A percentile compares a stretch with the other conserved stretches of the same genome.
Evolutionary conservation across 2,888 invertebrate species (phyloP).

Genomic region (Peribatodes rhomboidaria): DNA sequence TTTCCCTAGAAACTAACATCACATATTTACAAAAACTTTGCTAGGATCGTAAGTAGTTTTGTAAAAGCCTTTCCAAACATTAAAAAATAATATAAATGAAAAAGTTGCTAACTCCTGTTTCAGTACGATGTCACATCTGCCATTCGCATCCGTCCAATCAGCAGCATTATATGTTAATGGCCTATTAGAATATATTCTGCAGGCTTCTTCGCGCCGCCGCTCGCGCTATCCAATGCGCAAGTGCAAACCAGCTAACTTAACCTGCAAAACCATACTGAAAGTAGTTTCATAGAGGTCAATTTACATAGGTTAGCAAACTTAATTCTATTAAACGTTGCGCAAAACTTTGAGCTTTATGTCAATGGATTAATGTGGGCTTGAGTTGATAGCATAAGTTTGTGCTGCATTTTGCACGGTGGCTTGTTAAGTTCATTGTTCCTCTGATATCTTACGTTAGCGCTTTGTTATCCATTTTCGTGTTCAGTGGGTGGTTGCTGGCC

Average conservation of each 20-base stretch:
- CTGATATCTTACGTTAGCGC: slow-evolving; percentile 58
- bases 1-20: too few relatives aligned
- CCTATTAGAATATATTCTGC: slow-evolving; percentile 84
- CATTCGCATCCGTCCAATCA: slow-evolving; percentile 87
- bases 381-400: slow-evolving; percentile 16
- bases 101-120: slow-evolving; percentile 62
- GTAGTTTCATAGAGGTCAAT: slow-evolving; percentile 47
- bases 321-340: slow-evolving; percentile 21
- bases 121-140: slow-evolving; percentile 75
- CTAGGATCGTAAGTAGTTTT: too few relatives aligned
- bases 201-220: slow-evolving; percentile 73
- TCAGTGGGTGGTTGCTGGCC: slow-evolving; percentile 58
- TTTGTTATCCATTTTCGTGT: slow-evolving; percentile 65
- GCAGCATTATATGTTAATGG: slow-evolving; percentile 87
- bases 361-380: slow-evolving; percentile 9
- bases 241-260: slow-evolving; percentile 57
- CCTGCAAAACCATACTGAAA: slow-evolving; percentile 8
- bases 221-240: slow-evolving; percentile 53
- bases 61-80: too few relatives aligned
- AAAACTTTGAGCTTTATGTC: slow-evolving; percentile 42
- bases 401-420: slow-evolving; percentile 67
- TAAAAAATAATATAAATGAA: slow-evolving; percentile 12
- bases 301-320: slow-evolving; percentile 54
- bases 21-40: too few relatives aligned
- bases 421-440: slow-evolving; percentile 75